Base-by-base conservation (phyloP, 2,888 invertebrate genomes). In the Trissolcus japonicus region DNA sequence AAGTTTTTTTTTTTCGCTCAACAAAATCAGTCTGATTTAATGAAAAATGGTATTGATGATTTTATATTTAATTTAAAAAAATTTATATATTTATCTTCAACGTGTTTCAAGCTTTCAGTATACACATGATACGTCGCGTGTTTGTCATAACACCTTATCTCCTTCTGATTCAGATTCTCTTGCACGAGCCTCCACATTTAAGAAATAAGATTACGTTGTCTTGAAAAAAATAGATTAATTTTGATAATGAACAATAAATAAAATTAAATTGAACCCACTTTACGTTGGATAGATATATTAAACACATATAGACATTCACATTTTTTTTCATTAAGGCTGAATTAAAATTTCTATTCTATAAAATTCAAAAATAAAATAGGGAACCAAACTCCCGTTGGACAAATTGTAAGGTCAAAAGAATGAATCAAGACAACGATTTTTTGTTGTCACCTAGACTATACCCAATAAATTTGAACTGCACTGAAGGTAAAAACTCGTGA, bases 401-500 rank as follows among this genome's bases (percentile, higher is more conserved):
- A 43, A 69, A 62, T 69, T 51, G 16, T 56, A 69, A n/a, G 61
- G 29, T 25, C 25, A 25, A 25, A 25, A 6, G 25, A 53, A 62
- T 41, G 51, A 63, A 62, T 69, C 60, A 60, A 35, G 14, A 17
- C 29, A 46, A 29, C 29, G 50, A 40, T 4, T 11, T 56, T 50
- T 59, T 59, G 41, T 57, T 35, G 48, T 51, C 41, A 19, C 50
- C 25, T 51, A 17, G 43, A 40, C 14, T 14, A n/a, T n/a, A 43
- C 6, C 43, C 4, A 63, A 71, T 71, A 63, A 71, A 71, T 71
- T 62, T 57, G 29, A 53, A 71, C 62, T 62, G 71, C 63, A 71
- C 46, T 29, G 51, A 63, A 62, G 57, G 53, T 63, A 63, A 51
- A 19, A 51, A 19, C 53, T 46, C 53, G 46, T 43, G 57, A 71